Evolutionary conservation across 1,140 invertebrate genomes (phyloP).

Genomic region (Drosophila virilis): DNA sequence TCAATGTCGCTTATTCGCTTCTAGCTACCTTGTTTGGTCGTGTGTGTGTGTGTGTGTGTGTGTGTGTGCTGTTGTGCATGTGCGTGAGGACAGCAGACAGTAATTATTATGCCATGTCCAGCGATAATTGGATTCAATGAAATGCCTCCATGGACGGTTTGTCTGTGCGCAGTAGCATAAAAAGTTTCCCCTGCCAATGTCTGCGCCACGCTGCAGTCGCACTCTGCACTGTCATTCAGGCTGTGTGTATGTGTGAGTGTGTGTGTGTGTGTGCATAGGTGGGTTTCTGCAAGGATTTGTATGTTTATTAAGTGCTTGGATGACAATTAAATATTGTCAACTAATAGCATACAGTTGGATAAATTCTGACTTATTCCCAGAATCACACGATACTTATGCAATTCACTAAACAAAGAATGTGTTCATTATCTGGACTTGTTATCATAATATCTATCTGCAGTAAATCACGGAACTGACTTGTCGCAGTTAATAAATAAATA

Average conservation of each 20-base stretch:
- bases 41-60: conserved; percentile 13
- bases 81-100: conserved; percentile 64
- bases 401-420: background rate
- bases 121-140: conserved; percentile 83
- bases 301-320: conserved; percentile 27
- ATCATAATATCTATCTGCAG: background rate
- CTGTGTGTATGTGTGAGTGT: background rate
- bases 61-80: conserved; percentile 22
- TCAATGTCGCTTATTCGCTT: conserved; percentile 65
- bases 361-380: conserved; percentile 3
- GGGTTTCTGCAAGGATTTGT: conserved; percentile 21
- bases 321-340: conserved; percentile 37
- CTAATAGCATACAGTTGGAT: conserved; percentile 31
- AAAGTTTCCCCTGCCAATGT: conserved; percentile 26
- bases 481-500: background rate
- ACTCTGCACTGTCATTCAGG: conserved; percentile 8
- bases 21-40: conserved; percentile 65
- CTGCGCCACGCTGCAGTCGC: conserved; percentile 21
- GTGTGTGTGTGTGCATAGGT: background rate
- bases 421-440: background rate
- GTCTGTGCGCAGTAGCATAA: conserved; percentile 23
- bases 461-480: background rate
- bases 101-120: conserved; percentile 83
- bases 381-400: background rate
- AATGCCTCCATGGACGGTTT: conserved; percentile 56